phyloP scores from a whole-genome alignment of 2,888 invertebrate species.

The Leptopilina drosophilae region DNA sequence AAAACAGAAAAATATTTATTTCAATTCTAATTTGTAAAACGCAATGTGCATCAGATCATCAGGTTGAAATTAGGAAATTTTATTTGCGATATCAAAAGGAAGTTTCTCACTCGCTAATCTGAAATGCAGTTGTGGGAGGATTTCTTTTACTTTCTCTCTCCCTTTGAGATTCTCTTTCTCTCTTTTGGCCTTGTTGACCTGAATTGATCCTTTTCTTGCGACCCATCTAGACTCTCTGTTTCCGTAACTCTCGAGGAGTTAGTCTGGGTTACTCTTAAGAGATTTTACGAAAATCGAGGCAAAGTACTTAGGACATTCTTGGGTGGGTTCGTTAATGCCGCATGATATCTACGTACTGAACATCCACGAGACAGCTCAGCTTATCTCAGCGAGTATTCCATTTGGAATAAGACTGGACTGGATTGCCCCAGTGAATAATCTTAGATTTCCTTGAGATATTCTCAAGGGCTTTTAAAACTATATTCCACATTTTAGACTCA shows the following conservation, averaged over 20 bases:
- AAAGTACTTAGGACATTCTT: slow-evolving; percentile 36
- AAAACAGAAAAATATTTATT: too few relatives aligned
- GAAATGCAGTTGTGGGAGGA: slow-evolving; percentile 5
- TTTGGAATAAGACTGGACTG: slow-evolving; percentile 38
- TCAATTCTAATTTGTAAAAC: too few relatives aligned
- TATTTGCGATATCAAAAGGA: not conserved
- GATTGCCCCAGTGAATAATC: slow-evolving; percentile 38
- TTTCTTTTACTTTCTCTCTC: not conserved
- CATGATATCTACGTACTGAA: slow-evolving; percentile 38
- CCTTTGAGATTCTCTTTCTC: not conserved
- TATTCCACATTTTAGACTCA: not conserved
- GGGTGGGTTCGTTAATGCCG: slow-evolving; percentile 39
- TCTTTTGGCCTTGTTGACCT: slow-evolving; percentile 27
- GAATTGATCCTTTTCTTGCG: slow-evolving; percentile 21
- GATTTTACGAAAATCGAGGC: slow-evolving; percentile 37
- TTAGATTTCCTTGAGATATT: slow-evolving; percentile 37
- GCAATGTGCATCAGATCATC: not conserved
- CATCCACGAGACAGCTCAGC: slow-evolving; percentile 38
- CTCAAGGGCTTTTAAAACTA: slow-evolving; percentile 33
- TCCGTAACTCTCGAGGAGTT: slow-evolving; percentile 18
- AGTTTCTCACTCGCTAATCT: slow-evolving; percentile 16
- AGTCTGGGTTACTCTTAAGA: slow-evolving; percentile 30
- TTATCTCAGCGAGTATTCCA: slow-evolving; percentile 36
- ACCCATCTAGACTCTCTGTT: slow-evolving; percentile 5
- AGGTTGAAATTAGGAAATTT: not conserved